Evolutionary conservation across 2,888 invertebrate genomes (phyloP).

Genomic region (Cecidostiba fungosa): DNA sequence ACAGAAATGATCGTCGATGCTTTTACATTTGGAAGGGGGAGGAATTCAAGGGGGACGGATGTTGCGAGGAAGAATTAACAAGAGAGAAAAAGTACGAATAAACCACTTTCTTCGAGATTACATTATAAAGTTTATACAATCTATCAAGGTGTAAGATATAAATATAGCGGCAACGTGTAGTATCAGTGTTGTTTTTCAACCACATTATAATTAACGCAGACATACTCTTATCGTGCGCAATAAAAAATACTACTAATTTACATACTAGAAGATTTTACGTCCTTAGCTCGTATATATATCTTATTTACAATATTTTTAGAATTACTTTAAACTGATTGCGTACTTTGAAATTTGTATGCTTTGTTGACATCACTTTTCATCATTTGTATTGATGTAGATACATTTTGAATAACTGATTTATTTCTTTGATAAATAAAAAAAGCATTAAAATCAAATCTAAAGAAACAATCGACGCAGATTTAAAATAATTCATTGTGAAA

Average conservation of each 20-base stretch:
- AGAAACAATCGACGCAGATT: constrained; percentile 13
- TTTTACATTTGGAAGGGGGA: neutral
- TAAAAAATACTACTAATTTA: constrained; percentile 56
- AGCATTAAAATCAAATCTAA: neutral
- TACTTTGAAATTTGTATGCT: constrained; percentile 15
- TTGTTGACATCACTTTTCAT: constrained; percentile 12
- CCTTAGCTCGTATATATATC: constrained; percentile 26
- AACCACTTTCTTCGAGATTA: constrained; percentile 65
- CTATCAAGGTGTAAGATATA: constrained; percentile 72
- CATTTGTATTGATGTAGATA: neutral
- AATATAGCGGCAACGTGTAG: constrained; percentile 68
- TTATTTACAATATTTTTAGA: constrained; percentile 52
- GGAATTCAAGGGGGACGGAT: neutral
- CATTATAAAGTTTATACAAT: constrained; percentile 76
- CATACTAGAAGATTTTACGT: constrained; percentile 51
- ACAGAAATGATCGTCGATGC: neutral
- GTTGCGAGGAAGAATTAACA: neutral
- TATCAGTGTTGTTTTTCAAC: constrained; percentile 28
- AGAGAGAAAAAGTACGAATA: neutral
- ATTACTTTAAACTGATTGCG: constrained; percentile 41
- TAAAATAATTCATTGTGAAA: constrained; percentile 26
- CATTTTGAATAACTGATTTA: neutral
- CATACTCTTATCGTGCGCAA: constrained; percentile 42
- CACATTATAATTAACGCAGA: constrained; percentile 41
- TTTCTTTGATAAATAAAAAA: neutral